Evolutionary conservation across 2,888 invertebrate species (phyloP), one percentile per base, ranked within the genome.

Genomic region (Lasioglossum lativentre): DNA sequence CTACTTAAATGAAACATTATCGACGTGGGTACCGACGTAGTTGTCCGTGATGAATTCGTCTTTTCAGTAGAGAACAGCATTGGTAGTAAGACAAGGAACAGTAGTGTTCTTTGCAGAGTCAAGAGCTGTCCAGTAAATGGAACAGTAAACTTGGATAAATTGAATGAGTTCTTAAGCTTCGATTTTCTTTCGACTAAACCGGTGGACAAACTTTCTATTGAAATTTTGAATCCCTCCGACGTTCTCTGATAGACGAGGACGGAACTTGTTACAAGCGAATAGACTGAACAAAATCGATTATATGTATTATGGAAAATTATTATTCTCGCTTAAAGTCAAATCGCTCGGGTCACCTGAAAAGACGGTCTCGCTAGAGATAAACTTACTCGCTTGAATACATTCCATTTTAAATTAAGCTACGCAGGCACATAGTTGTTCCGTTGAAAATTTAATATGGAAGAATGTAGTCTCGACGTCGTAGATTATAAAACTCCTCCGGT

Each of bases 91-190:
- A 45, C 19, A 80, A 42, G 42, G n/a, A 56, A 56, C 52, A 68
- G 52, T n/a, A 34, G 52, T 19, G 56, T 70, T 70, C 52, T 80
- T 70, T 76, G 42, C 34, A 34, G 52, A 76, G 27, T n/a, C 5
- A 52, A 56, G 38, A n/a, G 66, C 23, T 47, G 23, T 23, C 27
- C 16, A 30, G 23, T 30, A 75, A 80, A 80, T 80, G 68, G 56
- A 27, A 80, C 27, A 52, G 23, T 42, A 80, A 76, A 80, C 52
- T 76, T 56, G 27, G 42, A 70, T n/a, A 68, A 75, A 76, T 80
- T 76, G 14, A 27, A 70, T 42, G 23, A 12, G 56, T 19, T 70
- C 56, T 70, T 56, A 52, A 78, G 30, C 42, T 19, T 27, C 5
- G 56, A 56, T 38, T 72, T 72, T 59, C 72, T 45, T 56, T 34